Evolutionary conservation across 2,113 vertebrate species (phyloP).

Genomic region (Cephalopholis sonnerati): DNA sequence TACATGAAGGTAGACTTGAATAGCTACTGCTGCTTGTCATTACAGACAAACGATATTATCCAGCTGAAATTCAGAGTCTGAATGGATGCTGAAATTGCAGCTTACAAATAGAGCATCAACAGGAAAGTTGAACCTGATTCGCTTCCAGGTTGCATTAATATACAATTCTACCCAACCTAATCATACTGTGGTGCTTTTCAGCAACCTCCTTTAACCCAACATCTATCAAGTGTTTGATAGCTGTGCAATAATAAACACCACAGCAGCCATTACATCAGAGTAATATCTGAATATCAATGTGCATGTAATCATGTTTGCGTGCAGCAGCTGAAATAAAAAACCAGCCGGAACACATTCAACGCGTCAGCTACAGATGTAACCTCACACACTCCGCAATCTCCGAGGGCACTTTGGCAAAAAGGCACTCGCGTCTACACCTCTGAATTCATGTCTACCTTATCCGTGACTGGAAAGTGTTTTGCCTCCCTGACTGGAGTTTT

Average conservation of each 20-base stretch:
- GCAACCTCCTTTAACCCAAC: not conserved
- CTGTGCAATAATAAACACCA: not conserved
- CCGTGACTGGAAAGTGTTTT: constrained; percentile 4
- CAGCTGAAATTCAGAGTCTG: not conserved
- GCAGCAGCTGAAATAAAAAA: constrained; percentile 20
- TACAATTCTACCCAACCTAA: not conserved
- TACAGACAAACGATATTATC: not conserved
- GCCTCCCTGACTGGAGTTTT: not conserved
- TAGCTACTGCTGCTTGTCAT: not conserved
- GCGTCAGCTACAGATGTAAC: not conserved
- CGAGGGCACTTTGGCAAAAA: constrained; percentile 12
- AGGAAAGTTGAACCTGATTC: not conserved
- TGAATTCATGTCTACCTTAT: not conserved
- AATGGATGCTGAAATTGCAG: constrained; percentile 10
- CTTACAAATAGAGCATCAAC: not conserved
- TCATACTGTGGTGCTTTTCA: not conserved
- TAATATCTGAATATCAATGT: not conserved
- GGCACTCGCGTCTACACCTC: not conserved
- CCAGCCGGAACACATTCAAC: not conserved
- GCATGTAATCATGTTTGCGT: not conserved
- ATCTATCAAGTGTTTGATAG: not conserved
- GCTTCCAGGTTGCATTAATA: not conserved
- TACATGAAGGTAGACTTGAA: not conserved
- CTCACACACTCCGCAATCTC: not conserved
- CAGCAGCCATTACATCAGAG: not conserved